Evolutionary conservation across 30 jellyfish, hydroid and myxozoan species (phyloP), one percentile per base, ranked within the genome.

Genomic region (Catostylus mosaicus): DNA sequence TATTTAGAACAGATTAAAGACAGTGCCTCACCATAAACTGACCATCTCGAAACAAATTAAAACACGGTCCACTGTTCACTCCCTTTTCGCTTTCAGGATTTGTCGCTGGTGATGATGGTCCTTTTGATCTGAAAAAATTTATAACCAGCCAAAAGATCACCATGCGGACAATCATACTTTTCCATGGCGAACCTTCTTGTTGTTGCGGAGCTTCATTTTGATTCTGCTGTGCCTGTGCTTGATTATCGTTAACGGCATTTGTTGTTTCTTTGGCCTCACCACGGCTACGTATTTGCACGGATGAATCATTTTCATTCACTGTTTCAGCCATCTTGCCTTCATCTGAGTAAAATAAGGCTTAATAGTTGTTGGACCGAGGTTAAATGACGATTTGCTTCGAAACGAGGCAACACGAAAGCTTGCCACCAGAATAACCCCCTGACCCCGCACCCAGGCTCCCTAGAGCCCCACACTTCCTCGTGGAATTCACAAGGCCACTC

Each of bases 161-260:
- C 82, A 91, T 83, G 37, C 95, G 90, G 37, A 71, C 46, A 43
- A 91, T 71, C 73, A 91, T 62, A 24, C 96, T 73, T 46, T 84
- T 84, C 98, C 98, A 91, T 45, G 80, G 67, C 50, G 98, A 83
- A n/a, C 85, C 96, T 85, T 71, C 95, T 71, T 72, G 90, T 64
- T 73, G 94, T 62, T 69, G 94, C 56, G 57, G 83, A 8, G 75
- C 89, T 65, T 83, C 93, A 59, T 83, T 73, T 48, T 19, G 85
- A 59, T 66, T 66, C n/a, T 45, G 83, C 38, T 33, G 85, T 16
- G 79, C 38, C 34, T 69, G 46, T 20, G 19, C 59, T 30, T 54
- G 70, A 29, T 56, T 56, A 31, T 83, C 72, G 19, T 7, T 60
- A 3, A 62, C 33, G 33, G 68, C 1, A 20, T 59, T 56, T 51